Base-by-base conservation (phyloP, 2,888 invertebrate genomes). In the Drosophila phalerata region DNA sequence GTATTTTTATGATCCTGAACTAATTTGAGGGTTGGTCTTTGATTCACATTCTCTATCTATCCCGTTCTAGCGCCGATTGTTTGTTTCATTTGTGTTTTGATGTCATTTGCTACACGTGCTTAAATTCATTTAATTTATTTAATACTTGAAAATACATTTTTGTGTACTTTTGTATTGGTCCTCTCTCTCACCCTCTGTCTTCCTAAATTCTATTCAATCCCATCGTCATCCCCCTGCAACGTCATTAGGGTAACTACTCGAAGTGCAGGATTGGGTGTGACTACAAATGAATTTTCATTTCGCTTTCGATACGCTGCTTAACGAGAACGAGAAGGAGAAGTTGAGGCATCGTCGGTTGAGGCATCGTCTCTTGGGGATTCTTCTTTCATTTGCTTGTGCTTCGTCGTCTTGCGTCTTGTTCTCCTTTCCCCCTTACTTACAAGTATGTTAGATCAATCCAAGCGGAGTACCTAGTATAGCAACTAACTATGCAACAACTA, bases 41-140 rank as follows among this genome's bases (percentile, higher is more conserved):
- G 57, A 61, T 68, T 65, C 40, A 17, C 25, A 45, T 34, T 51
- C 42, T 65, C 34, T 45, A 25, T 19, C n/a, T 34, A 17, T 22
- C 5, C n/a, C 28, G 32, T 47, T 43, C 43, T 69, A 10, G 6
- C 53, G 42, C 37, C 8, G 6, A 43, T 34, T 30, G 11, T 5
- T 37, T 56, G 52, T 38, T 34, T 28, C 9, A n/a, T 38, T 55
- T 42, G 11, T 81, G 74, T 79, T 83, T 81, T 81, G 74, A 71
- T 85, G 76, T 73, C 88, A 90, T 88, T 88, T 86, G 89, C 75
- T 86, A 81, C 87, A 89, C 90, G 85, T 88, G 87, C 86, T 88
- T 88, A 76, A 70, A 73, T 88, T 80, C 77, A 80, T 88, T 88
- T 80, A 88, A 88, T 88, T 89, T 88, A 88, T 90, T 87, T 89